These are phyloP conservation scores for Palaemon carinicauda DNA, from an alignment of 1,140 invertebrate species.

Conservation along the genomic window DNA sequence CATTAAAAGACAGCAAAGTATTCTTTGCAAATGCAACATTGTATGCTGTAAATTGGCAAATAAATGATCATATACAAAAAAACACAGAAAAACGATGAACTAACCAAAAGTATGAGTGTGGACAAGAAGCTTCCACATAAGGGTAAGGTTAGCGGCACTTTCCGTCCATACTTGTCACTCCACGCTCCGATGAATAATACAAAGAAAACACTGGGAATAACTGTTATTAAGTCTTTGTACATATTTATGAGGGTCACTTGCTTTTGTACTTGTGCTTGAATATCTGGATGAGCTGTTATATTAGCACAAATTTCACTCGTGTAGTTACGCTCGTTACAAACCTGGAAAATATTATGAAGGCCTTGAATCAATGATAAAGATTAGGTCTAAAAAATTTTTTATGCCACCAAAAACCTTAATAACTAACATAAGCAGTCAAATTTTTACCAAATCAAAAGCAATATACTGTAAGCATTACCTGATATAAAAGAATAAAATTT, in stretches of 20 bases:
- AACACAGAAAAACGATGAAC: background rate
- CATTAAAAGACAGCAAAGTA: background rate
- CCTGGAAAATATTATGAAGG: background rate
- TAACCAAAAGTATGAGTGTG: conserved; percentile 35
- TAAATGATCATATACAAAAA: background rate
- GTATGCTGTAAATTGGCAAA: background rate
- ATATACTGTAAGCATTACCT: too few species aligned
- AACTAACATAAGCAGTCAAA: too few species aligned
- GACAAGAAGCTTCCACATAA: conserved; percentile 61
- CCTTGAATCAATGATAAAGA: too few species aligned
- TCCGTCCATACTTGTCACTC: conserved; percentile 57
- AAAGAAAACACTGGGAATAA: conserved; percentile 47
- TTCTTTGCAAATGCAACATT: background rate
- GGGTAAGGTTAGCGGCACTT: conserved; percentile 63
- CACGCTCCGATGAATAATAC: conserved; percentile 56
- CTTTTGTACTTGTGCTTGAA: background rate
- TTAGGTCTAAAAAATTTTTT: too few species aligned
- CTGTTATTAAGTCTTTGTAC: conserved; percentile 25
- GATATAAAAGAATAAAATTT: too few species aligned
- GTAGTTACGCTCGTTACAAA: conserved; percentile 6
- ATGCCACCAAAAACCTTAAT: too few species aligned
- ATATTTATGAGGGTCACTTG: conserved; percentile 6
- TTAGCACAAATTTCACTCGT: background rate
- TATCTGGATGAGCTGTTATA: background rate
- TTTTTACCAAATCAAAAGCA: too few species aligned